Evolutionary conservation across 1,140 invertebrate species (phyloP), one percentile per base, ranked within the genome.

Genomic region (Melipona quadrifasciata): DNA sequence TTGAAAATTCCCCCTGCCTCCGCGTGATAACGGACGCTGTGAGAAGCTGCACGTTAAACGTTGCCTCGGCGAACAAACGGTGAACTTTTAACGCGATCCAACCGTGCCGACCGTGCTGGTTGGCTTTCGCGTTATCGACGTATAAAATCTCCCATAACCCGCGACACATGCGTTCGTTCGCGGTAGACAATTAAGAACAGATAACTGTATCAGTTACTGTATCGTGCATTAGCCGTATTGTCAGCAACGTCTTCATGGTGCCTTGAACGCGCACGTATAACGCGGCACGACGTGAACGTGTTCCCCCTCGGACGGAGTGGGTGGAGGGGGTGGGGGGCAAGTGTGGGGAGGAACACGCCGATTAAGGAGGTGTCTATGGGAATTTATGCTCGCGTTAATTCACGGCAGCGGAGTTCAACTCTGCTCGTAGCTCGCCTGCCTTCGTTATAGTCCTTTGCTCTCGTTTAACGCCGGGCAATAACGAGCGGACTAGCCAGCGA

Each of bases 321-420:
- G 17, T 8, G 19, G 75, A 27, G 14, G 53, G 14, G 64, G 57
- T 12, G 16, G 51, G 67, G 51, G 76, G 8, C 75, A 53, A 47
- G 53, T 68, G 88, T 39, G 16, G 67, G 71, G 82, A 89, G 82
- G 88, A 89, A 90, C 89, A 80, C 75, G 82, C 78, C 89, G 89
- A 90, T 90, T 90, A 90, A 89, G 86, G 80, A 90, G 85, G 89
- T 89, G 89, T 90, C 89, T 90, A 90, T 90, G 89, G 87, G 89
- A 90, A 90, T 90, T 90, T 90, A 90, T 89, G 89, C 85, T 74
- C 82, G 88, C 86, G 86, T 90, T 90, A 90, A 90, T 90, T 90
- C 86, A 89, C 88, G 77, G 85, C 79, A 83, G 85, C 85, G 76
- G 75, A 57, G 80, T 82, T 76, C 57, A 51, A 21, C n/a, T 24